Evolutionary conservation across 2,888 invertebrate genomes (phyloP).

Genomic region (Nudaria mundana): DNA sequence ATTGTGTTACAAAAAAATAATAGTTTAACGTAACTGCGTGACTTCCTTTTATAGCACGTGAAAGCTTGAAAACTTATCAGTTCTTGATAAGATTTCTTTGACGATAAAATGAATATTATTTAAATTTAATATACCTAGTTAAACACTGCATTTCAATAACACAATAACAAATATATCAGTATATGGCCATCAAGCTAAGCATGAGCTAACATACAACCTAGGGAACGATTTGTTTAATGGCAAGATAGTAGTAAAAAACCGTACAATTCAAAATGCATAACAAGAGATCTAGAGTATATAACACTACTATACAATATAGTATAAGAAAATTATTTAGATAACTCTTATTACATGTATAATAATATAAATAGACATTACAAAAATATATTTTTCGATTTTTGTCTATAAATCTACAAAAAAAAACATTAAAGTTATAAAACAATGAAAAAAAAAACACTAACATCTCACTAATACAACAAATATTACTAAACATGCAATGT

Average conservation of each 20-base stretch:
- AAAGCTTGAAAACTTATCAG: too few relatives aligned
- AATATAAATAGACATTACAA: not conserved
- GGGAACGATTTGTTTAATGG: constrained; percentile 22
- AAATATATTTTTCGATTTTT: constrained; percentile 1
- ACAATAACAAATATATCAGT: too few relatives aligned
- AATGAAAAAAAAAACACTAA: constrained; percentile 15
- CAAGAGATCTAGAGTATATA: constrained; percentile 49
- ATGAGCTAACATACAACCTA: constrained; percentile 17
- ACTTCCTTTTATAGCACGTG: too few relatives aligned
- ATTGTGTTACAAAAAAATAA: too few relatives aligned
- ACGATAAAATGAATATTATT: too few relatives aligned
- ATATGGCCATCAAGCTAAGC: constrained; percentile 11
- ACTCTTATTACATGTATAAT: constrained; percentile 2
- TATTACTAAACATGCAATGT: constrained; percentile 31
- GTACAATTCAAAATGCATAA: constrained; percentile 53
- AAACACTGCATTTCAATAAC: too few relatives aligned
- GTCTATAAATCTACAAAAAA: constrained; percentile 2
- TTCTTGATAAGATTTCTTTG: too few relatives aligned
- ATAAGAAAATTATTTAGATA: constrained; percentile 12
- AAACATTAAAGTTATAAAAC: constrained; percentile 6
- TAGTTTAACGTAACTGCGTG: too few relatives aligned
- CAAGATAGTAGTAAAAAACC: constrained; percentile 23
- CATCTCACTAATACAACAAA: constrained; percentile 13
- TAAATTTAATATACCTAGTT: too few relatives aligned
- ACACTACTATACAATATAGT: constrained; percentile 20